Base-by-base conservation (phyloP, 1,140 invertebrate genomes). In the Whitmania pigra region DNA sequence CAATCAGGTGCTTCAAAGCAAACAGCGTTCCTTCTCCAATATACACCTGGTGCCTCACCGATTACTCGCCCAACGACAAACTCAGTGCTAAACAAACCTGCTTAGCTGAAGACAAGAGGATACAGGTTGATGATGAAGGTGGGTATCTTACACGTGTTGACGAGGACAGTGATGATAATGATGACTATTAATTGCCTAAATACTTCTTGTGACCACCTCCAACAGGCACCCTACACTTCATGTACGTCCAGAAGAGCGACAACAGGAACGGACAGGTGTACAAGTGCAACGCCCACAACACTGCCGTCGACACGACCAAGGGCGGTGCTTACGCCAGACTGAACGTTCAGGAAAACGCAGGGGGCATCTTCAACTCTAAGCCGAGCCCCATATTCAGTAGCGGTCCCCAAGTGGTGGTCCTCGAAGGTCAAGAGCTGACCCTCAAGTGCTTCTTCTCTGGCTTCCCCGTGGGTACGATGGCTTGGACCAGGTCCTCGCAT, bases 381-480 rank as follows among this genome's bases (percentile, higher is more conserved):
- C 60, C 60, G 3, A 63, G 60, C 13, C 22, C 29, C 0, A 31
- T 31, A 5, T 63, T 63, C 60, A 31, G 22, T 9, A 27, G 22
- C 13, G 60, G 29, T 1, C 22, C 9, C 0, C 60, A 31, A 63
- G 29, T 31, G 3, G 20, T 20, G 1, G 60, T 31, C 20, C 29
- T 63, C 22, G 60, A 63, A 15, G 60, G 60, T 9, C 22, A 31
- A 20, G 29, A 63, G 11, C 60, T 63, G 13, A 27, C 60, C 1
- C 60, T 63, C 9, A 25, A 31, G 22, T 63, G 60, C 29, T 63
- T 63, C 60, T 63, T 63, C 20, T 63, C 22, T 13, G 60, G 60
- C 15, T 49, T 49, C 15, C 43, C 43, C 11, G 43, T 49, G 11
- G 43, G 43, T 49, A 49, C 3, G 5, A 49, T 49, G 43, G 43